Percentiles rank a stretch among this genome's conserved stretches.
These are phyloP conservation scores for Sceloporus tristichus DNA, from an alignment of 2,113 vertebrate species.

Conservation along the genomic window DNA sequence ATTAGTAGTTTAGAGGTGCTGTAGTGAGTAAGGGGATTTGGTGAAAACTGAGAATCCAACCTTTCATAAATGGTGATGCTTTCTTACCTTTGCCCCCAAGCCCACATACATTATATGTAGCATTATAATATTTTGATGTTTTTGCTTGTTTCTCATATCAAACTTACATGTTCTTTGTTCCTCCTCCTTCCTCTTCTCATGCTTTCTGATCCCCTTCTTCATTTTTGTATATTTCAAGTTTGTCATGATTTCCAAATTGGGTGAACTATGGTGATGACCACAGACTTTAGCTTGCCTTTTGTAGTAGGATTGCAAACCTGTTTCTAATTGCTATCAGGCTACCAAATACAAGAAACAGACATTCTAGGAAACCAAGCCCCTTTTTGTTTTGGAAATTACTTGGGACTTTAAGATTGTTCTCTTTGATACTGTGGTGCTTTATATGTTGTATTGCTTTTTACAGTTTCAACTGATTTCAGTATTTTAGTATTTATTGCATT, in stretches of 20 bases:
- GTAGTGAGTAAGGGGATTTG: neutral
- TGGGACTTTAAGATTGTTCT: neutral
- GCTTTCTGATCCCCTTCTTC: neutral
- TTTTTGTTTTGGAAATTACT: neutral
- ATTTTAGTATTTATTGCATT: neutral
- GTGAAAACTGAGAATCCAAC: neutral
- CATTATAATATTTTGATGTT: neutral
- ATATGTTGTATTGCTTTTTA: neutral
- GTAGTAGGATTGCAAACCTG: neutral
- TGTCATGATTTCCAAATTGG: neutral
- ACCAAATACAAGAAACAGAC: too few species aligned
- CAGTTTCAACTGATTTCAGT: neutral
- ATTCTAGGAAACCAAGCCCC: too few species aligned
- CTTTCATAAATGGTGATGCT: neutral
- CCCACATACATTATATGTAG: neutral
- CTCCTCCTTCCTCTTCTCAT: neutral
- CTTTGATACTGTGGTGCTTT: neutral
- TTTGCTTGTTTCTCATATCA: neutral
- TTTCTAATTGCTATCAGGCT: too few species aligned
- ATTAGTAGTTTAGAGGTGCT: neutral
- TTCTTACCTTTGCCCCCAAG: neutral
- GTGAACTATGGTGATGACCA: neutral
- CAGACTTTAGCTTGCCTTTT: neutral
- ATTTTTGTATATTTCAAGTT: neutral
- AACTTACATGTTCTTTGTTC: neutral